Percentiles rank a stretch among this genome's conserved stretches.
Evolutionary conservation across 2,888 invertebrate species (phyloP).

Genomic region (Chaitophorus viminalis): DNA sequence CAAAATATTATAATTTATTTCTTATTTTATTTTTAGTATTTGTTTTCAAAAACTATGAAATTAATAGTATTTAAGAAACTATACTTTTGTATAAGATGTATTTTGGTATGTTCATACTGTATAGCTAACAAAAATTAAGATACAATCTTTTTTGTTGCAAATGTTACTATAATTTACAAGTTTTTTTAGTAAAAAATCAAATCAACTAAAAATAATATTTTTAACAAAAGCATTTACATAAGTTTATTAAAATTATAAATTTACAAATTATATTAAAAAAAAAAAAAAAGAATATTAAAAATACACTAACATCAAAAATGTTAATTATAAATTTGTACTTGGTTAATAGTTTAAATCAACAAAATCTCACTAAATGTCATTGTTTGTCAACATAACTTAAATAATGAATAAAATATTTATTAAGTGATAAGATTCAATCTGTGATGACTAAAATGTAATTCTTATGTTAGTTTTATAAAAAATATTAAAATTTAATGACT

Average conservation of each 20-base stretch:
- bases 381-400: background rate
- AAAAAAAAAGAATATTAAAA: background rate
- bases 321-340: conserved; percentile 30
- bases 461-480: background rate
- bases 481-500: background rate
- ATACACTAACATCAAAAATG: background rate
- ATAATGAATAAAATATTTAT: background rate
- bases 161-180: background rate
- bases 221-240: background rate
- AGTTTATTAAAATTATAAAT: background rate
- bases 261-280: background rate
- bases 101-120: too few species aligned
- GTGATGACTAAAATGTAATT: background rate
- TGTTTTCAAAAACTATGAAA: too few species aligned
- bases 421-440: background rate
- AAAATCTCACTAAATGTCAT: conserved; percentile 41
- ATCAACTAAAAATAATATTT: background rate
- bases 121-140: background rate
- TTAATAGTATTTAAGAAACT: too few species aligned
- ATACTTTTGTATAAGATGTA: too few species aligned
- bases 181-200: background rate
- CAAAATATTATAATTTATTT: too few species aligned
- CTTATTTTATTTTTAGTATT: too few species aligned
- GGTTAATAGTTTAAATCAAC: background rate
- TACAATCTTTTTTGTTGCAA: background rate